Evolutionary conservation across 1,140 invertebrate genomes (phyloP), one percentile per base, ranked within the genome.

Genomic region (Sinonovacula constricta): DNA sequence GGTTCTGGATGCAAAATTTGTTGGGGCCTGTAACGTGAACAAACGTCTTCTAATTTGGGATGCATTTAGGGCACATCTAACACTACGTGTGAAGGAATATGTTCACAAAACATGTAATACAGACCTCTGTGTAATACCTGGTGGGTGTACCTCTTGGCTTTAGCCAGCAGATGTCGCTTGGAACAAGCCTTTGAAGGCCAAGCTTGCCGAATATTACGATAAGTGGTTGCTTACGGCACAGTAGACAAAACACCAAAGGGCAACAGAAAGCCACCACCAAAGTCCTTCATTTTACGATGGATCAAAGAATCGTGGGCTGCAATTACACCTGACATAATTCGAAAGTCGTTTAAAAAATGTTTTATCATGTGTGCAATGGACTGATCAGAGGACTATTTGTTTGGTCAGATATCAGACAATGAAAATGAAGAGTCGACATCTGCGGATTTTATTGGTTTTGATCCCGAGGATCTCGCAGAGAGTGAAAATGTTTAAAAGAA

Each of bases 151-250:
- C 0, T 66, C 49, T 14, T 54, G 45, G 28, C 30, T 75, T 15
- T 63, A 75, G 34, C 60, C 72, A n/a, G 72, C 72, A 3, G 72
- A 75, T 45, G 39, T 66, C 3, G 30, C 36, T 3, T 66, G 39
- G 63, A 66, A 66, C 26, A 54, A 53, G 34, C 72, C 72, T 0
- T 66, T 76, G 26, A 76, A 76, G 24, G 49, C 22, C 14, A 74
- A 34, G 30, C 10, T 74, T 2, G 30, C 36, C 5, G 75, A 78
- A 63, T 15, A 59, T n/a, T 76, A 78, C 45, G 65, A 77, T 28
- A 66, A 70, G 18, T 79, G 76, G 76, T 33, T 69, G 14, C 63
- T 79, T 56, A 65, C 34, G 76, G 67, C 3, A 28, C 76, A 1
- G 59, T 66, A 7, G 57, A 63, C 0, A 69, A 28, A 22, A 77